A percentile compares a stretch with the other conserved stretches of the same genome.
These are phyloP conservation scores for Mantis religiosa DNA, from an alignment of 2,888 invertebrate genomes.

Conservation along the genomic window DNA sequence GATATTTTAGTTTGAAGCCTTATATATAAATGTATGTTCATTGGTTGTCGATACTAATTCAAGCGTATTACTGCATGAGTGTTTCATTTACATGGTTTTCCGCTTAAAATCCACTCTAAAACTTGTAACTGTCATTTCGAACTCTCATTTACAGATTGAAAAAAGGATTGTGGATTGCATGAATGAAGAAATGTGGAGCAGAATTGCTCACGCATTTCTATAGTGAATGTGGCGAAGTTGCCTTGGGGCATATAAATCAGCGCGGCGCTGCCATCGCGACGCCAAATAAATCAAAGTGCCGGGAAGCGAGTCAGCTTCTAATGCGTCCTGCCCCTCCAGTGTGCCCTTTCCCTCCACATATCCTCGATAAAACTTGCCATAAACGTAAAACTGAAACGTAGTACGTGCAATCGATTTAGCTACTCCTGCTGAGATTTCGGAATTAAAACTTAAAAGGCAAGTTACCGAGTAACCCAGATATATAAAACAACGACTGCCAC, in stretches of 20 bases:
- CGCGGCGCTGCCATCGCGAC: neutral
- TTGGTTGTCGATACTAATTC: no score
- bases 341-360: neutral
- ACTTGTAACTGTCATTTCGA: no score
- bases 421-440: neutral
- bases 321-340: neutral
- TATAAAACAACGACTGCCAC: neutral
- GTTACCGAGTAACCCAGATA: neutral
- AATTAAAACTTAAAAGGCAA: neutral
- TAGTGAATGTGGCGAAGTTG: neutral
- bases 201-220: neutral
- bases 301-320: neutral
- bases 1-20: no score
- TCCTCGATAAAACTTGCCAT: neutral
- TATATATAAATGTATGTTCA: no score
- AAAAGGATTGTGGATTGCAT: no score
- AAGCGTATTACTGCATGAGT: no score
- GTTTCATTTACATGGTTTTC: no score
- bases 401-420: neutral
- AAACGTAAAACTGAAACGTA: neutral
- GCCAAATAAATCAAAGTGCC: neutral
- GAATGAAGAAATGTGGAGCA: neutral
- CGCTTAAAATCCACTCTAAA: no score
- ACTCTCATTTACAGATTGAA: no score
- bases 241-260: neutral